Evolutionary conservation across 2,797 vertebrate species (phyloP).

Genomic region (Manis pentadactyla): DNA sequence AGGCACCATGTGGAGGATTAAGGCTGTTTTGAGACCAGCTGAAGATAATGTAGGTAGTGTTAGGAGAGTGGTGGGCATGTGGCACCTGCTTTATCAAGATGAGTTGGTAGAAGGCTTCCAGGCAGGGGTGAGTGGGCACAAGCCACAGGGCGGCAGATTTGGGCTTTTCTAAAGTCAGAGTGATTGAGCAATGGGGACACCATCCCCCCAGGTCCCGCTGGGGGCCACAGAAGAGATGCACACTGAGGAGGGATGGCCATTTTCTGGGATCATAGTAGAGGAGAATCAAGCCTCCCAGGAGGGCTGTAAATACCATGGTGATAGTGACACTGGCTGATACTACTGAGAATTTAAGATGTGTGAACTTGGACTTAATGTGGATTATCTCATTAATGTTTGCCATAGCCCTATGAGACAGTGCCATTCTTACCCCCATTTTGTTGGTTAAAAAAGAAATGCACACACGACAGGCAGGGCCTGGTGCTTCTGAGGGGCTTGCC

Average conservation of each 20-base stretch:
- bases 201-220: fast-evolving
- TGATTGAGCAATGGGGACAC: not conserved
- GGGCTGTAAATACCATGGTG: fast-evolving
- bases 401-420: not conserved
- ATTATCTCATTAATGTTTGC: not conserved
- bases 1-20: not conserved
- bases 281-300: not conserved
- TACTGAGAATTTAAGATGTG: not conserved
- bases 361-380: not conserved
- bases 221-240: fast-evolving
- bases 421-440: not conserved
- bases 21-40: not conserved
- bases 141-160: not conserved
- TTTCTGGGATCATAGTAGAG: not conserved
- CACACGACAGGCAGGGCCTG: fast-evolving
- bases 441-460: not conserved
- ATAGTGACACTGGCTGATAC: not conserved
- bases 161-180: not conserved
- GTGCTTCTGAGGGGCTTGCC: not conserved
- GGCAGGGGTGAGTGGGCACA: not conserved
- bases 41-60: not conserved
- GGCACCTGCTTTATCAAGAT: not conserved
- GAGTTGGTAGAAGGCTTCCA: not conserved
- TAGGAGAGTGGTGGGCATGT: not conserved
- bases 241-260: not conserved